These are phyloP conservation scores for Eulemur rubriventer DNA, from an alignment of 2,797 vertebrate species.

Conservation along the genomic window DNA sequence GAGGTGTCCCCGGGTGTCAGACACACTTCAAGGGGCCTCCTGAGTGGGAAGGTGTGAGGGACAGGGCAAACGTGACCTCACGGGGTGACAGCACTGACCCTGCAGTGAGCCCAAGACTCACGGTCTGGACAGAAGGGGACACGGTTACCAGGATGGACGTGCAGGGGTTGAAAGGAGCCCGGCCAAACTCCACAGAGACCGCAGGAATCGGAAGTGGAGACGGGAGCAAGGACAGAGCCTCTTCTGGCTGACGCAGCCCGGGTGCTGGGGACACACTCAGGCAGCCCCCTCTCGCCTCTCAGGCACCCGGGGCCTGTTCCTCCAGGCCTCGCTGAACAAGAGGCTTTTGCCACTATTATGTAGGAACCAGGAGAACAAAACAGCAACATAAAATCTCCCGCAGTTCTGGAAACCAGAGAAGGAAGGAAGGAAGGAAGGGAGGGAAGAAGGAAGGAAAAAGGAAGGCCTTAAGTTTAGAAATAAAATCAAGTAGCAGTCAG, in stretches of 20 bases:
- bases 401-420: neutral
- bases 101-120: neutral
- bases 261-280: rapidly evolving
- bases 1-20: neutral
- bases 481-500: neutral
- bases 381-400: neutral
- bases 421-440: neutral
- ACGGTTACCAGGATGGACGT: neutral
- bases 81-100: neutral
- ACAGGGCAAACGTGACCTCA: neutral
- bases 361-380: neutral
- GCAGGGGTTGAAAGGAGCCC: neutral
- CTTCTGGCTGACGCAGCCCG: rapidly evolving
- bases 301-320: rapidly evolving
- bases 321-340: neutral
- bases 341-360: neutral
- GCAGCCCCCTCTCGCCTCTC: no score
- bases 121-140: neutral
- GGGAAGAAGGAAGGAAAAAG: no score
- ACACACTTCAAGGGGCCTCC: neutral
- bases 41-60: neutral
- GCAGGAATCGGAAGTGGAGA: neutral
- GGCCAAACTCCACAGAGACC: neutral
- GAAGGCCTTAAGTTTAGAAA: neutral
- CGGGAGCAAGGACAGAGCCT: neutral